Evolutionary conservation across 2,888 invertebrate genomes (phyloP).

Genomic region (Electrophaes corylata): DNA sequence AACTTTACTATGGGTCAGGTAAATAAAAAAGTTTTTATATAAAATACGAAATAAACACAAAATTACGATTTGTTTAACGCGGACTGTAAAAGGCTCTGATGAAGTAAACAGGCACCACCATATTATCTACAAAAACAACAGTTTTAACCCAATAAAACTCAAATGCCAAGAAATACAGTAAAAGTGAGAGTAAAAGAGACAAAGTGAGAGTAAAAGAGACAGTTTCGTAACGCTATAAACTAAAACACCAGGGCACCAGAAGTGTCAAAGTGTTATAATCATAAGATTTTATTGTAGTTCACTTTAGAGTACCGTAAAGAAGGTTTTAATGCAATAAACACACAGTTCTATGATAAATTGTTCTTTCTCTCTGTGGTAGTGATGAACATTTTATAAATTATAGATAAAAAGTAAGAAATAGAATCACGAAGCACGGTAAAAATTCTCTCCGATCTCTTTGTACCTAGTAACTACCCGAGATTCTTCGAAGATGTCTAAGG

Average conservation of each 20-base stretch:
- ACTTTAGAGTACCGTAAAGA: conserved; percentile 29
- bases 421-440: too few relatives aligned
- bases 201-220: conserved; percentile 26
- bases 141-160: conserved; percentile 28
- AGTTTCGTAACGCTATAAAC: conserved; percentile 34
- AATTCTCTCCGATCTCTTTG: too few relatives aligned
- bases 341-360: not conserved
- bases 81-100: conserved; percentile 5
- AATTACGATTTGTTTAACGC: conserved; percentile 10
- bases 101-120: conserved; percentile 12
- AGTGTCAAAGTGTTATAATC: conserved; percentile 51
- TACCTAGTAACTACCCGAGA: too few relatives aligned
- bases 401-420: too few relatives aligned
- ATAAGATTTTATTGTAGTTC: conserved; percentile 62
- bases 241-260: conserved; percentile 43
- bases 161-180: conserved; percentile 34
- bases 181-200: not conserved
- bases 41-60: conserved; percentile 5
- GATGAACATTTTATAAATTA: too few relatives aligned
- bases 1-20: not conserved
- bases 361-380: too few relatives aligned
- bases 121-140: conserved; percentile 29
- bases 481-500: too few relatives aligned
- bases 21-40: not conserved
- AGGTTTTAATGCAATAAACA: too few relatives aligned